Evolutionary conservation across 2,113 vertebrate species (phyloP), one percentile per base, ranked within the genome.

Genomic region (Apodemus speciosus): DNA sequence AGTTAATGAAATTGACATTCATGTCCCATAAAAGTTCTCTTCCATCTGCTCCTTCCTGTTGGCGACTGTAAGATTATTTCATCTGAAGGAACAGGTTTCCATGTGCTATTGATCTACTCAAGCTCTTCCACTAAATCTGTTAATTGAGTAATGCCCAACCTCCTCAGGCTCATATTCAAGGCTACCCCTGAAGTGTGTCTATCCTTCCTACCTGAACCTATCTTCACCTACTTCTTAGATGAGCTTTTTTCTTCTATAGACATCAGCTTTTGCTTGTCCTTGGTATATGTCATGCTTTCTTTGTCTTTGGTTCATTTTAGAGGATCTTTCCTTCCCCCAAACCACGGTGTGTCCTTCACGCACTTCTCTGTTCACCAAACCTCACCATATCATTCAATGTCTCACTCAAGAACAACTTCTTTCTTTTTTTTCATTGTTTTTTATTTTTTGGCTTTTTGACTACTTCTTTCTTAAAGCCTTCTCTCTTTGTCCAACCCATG

Each of bases 291-390:
- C 20, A n/a, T 66, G 21, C 43, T 89, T 58, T 53, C 27, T 35
- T 32, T 3, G 69, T 40, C 14, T 53, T 92, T 35, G 73, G 30
- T 62, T 38, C 73, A 89, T 87, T 91, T n/a, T 30, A 90, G 3
- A 64, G 15, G 56, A 11, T 40, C 35, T 87, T 14, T 87, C 32
- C 16, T 62, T 43, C 32, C 2, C 46, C 2, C 11, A 30, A 40
- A 85, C 27, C 15, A 85, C 8, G 76, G 9, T 43, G 76, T 87
- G 18, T 16, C 9, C 35, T 25, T 93, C 85, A 18, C 11, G 86
- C 40, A 89, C 56, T 87, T 91, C 35, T 92, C 25, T 87, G 1
- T 93, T 9, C 46, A 88, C n/a, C 18, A 95, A 96, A 88, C 10
- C 46, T 43, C 84, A 79, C 1, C 32, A 69, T 88, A 81, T 27